Conservation (phyloP, 2,113 vertebrate species). For the Chaetops frenatus region DNA sequence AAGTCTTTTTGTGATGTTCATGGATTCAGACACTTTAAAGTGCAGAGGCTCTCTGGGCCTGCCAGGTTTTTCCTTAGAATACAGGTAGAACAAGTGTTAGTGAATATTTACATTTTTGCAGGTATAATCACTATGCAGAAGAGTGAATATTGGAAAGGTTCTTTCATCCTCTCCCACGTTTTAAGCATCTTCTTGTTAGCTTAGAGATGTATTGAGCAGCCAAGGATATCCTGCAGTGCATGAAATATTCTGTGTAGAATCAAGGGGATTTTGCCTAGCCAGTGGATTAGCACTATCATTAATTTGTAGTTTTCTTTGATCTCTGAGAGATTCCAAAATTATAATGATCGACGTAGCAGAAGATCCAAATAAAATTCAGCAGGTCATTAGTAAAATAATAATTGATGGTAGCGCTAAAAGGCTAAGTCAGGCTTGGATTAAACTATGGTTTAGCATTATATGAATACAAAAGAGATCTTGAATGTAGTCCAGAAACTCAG, state of each 20-base stretch:
- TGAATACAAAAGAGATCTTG: not conserved
- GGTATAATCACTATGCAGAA: not conserved
- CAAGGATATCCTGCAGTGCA: not conserved
- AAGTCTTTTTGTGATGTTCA: not conserved
- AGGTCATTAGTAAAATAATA: not conserved
- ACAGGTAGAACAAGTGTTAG: not conserved
- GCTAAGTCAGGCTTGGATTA: not conserved
- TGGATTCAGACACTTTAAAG: not conserved
- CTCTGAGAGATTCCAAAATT: not conserved
- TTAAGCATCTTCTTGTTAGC: not conserved
- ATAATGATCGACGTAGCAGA: not conserved
- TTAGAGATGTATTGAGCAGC: not conserved
- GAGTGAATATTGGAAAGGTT: not conserved
- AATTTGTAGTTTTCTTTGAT: not conserved
- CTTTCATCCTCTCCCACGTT: not conserved
- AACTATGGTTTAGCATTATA: not conserved
- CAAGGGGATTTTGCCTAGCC: not conserved
- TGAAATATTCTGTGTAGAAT: not conserved
- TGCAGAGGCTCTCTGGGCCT: not conserved
- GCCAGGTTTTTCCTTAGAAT: not conserved
- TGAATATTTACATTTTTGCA: not conserved
- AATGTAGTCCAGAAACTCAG: not conserved
- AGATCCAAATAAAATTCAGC: not conserved
- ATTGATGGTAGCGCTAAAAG: not conserved
- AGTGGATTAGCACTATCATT: not conserved